Base-by-base conservation (phyloP, 2,113 vertebrate species). In the Festucalex cinctus region DNA sequence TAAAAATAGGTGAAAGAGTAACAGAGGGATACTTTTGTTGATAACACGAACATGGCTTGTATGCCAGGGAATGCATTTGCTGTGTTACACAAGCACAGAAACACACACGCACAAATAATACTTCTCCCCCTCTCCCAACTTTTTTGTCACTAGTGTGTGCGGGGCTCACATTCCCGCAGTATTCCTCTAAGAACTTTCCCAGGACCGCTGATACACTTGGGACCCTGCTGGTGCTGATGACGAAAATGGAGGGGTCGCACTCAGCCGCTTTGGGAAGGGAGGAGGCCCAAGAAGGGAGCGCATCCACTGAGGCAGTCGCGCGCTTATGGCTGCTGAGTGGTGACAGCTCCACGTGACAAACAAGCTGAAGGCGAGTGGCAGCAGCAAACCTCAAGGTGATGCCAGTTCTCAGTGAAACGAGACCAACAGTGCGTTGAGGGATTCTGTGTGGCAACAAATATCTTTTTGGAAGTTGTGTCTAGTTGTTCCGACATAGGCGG, bases 101-200 rank as follows among this genome's bases (percentile, higher is more conserved):
- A 67, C 48, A 54, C 56, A 71, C 49, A 74, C 56, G 56, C 56
- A 76, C 48, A 79, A 32, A 73, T 20, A 70, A 24, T 28, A 32
- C 26, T 57, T 19, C 48, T 12, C 60, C 19, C 62, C 54, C 37
- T 39, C 3, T 39, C 53, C 51, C 69, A n/a, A n/a, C 63, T 51
- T 77, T 68, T 80, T 74, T 81, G 74, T 83, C 73, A 76, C 71
- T 82, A 67, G 57, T 71, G 66, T 49, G 66, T 48, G 84, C 79
- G 82, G 82, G 85, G 86, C 88, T 87, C 75, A 87, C n/a, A 44
- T 90, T 90, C 89, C 88, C 89, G 89, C 89, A 90, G 81, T 83
- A 61, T 64, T 76, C 35, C 53, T 70, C 78, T 75, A 41, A n/a
- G 62, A 88, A 86, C 84, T 89, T 90, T 90, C 89, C 88, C 89